Evolutionary conservation across 2,113 vertebrate genomes (phyloP).

Genomic region (Calyptommatus sinebrachiatus): DNA sequence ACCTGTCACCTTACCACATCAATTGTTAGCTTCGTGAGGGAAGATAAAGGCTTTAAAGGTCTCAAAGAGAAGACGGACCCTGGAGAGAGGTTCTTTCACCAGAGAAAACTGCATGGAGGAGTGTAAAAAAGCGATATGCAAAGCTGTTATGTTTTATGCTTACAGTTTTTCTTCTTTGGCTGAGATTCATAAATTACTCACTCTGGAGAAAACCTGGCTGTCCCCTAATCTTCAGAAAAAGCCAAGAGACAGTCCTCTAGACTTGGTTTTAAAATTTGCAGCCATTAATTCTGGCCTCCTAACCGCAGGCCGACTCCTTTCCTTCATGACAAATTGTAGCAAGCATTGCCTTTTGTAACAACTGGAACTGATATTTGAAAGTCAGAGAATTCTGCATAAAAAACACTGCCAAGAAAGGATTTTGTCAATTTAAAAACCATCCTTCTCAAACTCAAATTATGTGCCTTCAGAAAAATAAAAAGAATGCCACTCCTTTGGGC

Average conservation of each 20-base stretch:
- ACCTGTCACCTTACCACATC: too few species aligned
- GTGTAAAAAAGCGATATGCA: background rate
- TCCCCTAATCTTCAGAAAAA: background rate
- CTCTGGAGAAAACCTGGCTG: background rate
- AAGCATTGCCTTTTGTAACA: background rate
- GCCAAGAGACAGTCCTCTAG: background rate
- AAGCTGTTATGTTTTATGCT: background rate
- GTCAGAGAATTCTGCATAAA: background rate
- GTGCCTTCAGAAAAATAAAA: conserved; percentile 16
- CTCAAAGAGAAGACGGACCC: too few species aligned
- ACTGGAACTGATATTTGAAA: background rate
- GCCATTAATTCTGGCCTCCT: background rate
- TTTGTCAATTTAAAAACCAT: background rate
- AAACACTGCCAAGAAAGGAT: background rate
- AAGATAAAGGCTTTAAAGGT: too few species aligned
- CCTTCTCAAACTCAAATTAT: conserved; percentile 21
- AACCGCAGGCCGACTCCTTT: background rate
- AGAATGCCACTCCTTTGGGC: background rate
- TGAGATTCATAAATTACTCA: background rate
- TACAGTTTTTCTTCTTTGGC: background rate
- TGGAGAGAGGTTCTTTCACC: too few species aligned
- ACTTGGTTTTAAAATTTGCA: background rate
- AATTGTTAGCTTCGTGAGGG: too few species aligned
- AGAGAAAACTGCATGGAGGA: too few species aligned
- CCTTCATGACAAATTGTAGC: background rate